These are phyloP conservation scores for Oryzias melastigma DNA, from an alignment of 2,113 vertebrate genomes.

Conservation along the genomic window DNA sequence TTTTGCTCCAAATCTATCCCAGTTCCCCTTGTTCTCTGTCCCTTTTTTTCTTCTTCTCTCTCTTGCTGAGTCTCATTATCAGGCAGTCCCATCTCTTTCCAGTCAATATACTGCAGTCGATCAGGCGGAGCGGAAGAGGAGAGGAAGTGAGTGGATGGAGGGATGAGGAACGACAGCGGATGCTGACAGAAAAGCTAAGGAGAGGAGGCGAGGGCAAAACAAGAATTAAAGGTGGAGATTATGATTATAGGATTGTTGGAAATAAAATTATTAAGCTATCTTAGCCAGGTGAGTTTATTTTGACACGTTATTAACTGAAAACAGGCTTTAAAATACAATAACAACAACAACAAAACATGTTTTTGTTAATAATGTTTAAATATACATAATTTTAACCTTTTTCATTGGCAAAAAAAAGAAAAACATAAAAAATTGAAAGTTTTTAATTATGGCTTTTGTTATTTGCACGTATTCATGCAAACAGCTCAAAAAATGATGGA, in stretches of 20 bases:
- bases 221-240: slow-evolving; percentile 1
- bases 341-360: not conserved
- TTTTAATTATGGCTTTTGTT: too few relatives aligned
- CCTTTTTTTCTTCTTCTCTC: slow-evolving; percentile 19
- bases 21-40: slow-evolving; percentile 22
- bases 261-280: not conserved
- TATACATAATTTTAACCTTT: too few relatives aligned
- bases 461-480: too few relatives aligned
- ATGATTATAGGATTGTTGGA: not conserved
- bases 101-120: slow-evolving; percentile 67
- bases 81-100: slow-evolving; percentile 51
- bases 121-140: slow-evolving; percentile 33
- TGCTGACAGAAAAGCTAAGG: slow-evolving; percentile 4
- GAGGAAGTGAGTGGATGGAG: not conserved
- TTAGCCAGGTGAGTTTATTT: not conserved
- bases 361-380: too few relatives aligned
- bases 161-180: slow-evolving; percentile 3
- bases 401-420: too few relatives aligned
- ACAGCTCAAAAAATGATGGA: too few relatives aligned
- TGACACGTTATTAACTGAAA: not conserved
- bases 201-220: not conserved
- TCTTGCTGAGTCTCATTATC: slow-evolving; percentile 60
- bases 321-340: not conserved
- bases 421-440: too few relatives aligned
- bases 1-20: slow-evolving; percentile 48